phyloP scores from a whole-genome alignment of 30 jellyfish, hydroid and myxozoan species.

The Pelagia noctiluca region DNA sequence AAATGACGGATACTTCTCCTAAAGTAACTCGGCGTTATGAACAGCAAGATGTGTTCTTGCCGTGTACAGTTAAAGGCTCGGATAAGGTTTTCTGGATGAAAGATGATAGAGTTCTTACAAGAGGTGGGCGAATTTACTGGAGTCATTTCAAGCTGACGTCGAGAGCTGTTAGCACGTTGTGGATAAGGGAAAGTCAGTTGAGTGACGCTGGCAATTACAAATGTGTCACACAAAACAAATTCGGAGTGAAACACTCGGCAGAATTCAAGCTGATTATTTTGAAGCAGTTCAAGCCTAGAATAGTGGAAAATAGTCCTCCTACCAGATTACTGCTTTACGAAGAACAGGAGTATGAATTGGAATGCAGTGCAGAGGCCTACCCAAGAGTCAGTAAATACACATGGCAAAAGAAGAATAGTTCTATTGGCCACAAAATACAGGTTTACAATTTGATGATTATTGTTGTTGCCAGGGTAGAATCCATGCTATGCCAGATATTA shows the following conservation, averaged over 20 bases:
- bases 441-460: neutral
- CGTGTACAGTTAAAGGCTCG: too few species aligned
- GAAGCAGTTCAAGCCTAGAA: neutral
- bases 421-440: slow-evolving; percentile 2
- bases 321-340: slow-evolving; percentile 26
- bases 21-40: too few species aligned
- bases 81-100: too few species aligned
- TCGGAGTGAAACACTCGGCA: slow-evolving; percentile 19
- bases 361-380: slow-evolving; percentile 45
- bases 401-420: slow-evolving; percentile 48
- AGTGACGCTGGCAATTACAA: slow-evolving; percentile 46
- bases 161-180: too few species aligned
- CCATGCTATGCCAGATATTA: too few species aligned
- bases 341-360: slow-evolving; percentile 38
- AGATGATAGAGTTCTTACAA: too few species aligned
- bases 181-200: too few species aligned
- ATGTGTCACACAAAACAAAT: slow-evolving; percentile 4
- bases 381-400: slow-evolving; percentile 15
- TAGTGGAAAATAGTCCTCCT: slow-evolving; percentile 32
- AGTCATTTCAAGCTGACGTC: too few species aligned
- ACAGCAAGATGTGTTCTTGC: too few species aligned
- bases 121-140: too few species aligned
- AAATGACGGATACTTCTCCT: too few species aligned
- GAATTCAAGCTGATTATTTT: neutral
- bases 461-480: neutral